Evolutionary conservation across 2,113 vertebrate genomes (phyloP).

Genomic region (Mungos mungo): DNA sequence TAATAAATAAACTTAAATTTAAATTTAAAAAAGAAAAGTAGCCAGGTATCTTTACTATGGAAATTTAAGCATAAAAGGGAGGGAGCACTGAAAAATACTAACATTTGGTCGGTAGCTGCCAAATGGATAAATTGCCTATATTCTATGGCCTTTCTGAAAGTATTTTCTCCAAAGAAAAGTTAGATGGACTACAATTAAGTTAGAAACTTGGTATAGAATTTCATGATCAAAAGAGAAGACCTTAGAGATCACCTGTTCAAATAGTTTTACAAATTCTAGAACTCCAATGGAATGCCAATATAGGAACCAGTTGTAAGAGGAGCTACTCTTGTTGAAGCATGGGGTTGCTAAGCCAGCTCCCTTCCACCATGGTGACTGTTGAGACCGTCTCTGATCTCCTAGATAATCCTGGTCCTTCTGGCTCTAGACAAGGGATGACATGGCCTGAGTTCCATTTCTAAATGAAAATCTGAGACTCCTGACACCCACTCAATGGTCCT

Average conservation of each 20-base stretch:
- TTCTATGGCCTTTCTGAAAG: background rate
- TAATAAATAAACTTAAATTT: no score
- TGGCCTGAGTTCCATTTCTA: background rate
- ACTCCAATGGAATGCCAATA: background rate
- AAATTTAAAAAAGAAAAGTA: background rate
- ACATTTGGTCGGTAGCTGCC: background rate
- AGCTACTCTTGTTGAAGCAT: background rate
- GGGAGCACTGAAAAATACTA: background rate
- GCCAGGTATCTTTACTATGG: background rate
- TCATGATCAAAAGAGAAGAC: background rate
- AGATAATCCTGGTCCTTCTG: background rate
- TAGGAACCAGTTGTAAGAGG: background rate
- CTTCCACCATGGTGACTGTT: background rate
- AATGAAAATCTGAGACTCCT: background rate
- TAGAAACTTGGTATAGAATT: background rate
- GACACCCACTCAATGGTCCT: background rate
- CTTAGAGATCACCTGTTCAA: background rate
- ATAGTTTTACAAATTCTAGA: slow-evolving; percentile 6
- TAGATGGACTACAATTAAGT: background rate
- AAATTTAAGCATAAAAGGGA: background rate
- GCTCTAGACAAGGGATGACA: background rate
- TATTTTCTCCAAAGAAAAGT: background rate
- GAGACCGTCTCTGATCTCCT: background rate
- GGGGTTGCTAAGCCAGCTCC: background rate
- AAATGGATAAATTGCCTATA: slow-evolving; percentile 21